Base-by-base conservation (phyloP, 2,113 vertebrate genomes). In the Ploceus nigricollis region DNA sequence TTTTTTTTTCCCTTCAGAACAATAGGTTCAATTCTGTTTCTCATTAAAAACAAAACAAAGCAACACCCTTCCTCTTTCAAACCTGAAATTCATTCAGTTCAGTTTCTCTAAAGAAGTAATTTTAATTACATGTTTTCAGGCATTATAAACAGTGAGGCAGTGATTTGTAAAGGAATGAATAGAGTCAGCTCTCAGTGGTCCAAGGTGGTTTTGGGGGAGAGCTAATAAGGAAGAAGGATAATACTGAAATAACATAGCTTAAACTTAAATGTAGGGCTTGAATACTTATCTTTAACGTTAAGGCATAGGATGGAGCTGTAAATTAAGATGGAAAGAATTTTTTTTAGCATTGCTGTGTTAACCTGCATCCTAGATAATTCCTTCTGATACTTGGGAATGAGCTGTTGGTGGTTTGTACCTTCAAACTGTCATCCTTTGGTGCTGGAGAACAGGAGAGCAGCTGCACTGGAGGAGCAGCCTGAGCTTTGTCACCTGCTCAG, bases 31-130 rank as follows among this genome's bases (percentile, higher is more conserved):
- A 85, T 95, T 95, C 96, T 95, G 85, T 78, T 96, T 93, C 92
- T 86, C 60, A 78, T 96, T 94, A 92, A 90, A 94, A 96, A 63
- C 87, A 91, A 96, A 96, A 89, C 84, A 96, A 89, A 96, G 81
- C 91, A 95, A 96, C 94, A 96, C 95, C 96, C 95, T 96, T 97
- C 96, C 95, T 87, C 60, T 96, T 96, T 91, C 85, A 89, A 81
- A 82, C 93, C 82, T 89, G 78, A 90, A 83, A 72, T 95, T 95
- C 84, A 89, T 96, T 96, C 91, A 92, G 87, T 80, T 91, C n/a
- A 10, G 1, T 63, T 87, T 94, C 83, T 89, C 9, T 77, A 44
- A 64, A 90, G 86, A 77, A 87, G 47, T 65, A 56, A 58, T 75
- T 92, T 94, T 92, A 95, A 87, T 97, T 83, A 39, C 18, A 9